Percentiles rank a stretch among this genome's conserved stretches.
Conservation (phyloP, 2,888 invertebrate genomes). For the Drosophila mimica region DNA sequence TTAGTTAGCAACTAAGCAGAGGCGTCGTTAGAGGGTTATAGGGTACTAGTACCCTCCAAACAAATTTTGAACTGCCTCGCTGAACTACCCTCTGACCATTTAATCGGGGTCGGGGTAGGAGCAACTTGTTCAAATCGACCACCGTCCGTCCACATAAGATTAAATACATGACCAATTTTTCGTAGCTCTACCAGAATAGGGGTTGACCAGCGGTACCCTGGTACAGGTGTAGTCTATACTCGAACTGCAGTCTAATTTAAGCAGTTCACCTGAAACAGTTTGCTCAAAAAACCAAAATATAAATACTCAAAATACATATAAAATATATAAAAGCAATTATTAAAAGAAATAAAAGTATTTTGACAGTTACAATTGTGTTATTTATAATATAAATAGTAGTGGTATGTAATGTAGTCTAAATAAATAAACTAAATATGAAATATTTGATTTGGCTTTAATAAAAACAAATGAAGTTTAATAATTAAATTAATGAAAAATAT, state of each 20-base stretch:
- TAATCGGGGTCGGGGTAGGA: neutral
- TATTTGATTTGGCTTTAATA: neutral
- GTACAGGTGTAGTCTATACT: neutral
- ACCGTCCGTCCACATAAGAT: neutral
- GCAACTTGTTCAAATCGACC: neutral
- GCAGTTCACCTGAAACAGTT: constrained; percentile 1
- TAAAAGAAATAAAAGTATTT: neutral
- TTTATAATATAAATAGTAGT: neutral
- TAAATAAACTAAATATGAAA: neutral
- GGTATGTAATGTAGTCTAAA: neutral
- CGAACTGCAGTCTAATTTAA: neutral
- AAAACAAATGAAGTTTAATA: neutral
- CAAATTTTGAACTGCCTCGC: neutral
- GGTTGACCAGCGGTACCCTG: constrained; percentile 1
- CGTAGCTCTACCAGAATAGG: neutral
- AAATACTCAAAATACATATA: neutral
- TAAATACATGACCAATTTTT: neutral
- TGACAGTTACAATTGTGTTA: neutral
- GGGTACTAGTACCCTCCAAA: neutral
- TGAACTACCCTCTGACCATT: neutral
- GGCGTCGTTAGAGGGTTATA: neutral
- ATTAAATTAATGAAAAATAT: neutral
- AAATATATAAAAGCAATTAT: neutral
- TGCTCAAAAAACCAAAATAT: neutral
- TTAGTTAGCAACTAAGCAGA: neutral